phyloP scores from a whole-genome alignment of 2,113 vertebrate genomes.

The Triplophysa rosa region DNA sequence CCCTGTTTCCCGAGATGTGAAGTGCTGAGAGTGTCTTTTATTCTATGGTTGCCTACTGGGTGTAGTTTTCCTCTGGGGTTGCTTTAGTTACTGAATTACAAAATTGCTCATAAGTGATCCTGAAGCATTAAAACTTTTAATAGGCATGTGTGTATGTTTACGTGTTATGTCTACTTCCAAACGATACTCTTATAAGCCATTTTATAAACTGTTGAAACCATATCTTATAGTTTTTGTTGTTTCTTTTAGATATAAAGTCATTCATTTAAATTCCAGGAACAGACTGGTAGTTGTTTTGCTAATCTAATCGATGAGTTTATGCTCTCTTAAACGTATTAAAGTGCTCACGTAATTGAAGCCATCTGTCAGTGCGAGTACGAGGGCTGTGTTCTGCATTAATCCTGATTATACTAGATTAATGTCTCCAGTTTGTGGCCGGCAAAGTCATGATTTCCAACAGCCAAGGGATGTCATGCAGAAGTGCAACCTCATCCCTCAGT shows the following conservation, averaged over 20 bases:
- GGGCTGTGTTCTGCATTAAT: constrained; percentile 54
- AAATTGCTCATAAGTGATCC: constrained; percentile 16
- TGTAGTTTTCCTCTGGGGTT: constrained; percentile 28
- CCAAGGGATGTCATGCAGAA: constrained; percentile 10
- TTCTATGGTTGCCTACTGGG: background rate
- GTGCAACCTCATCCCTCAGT: background rate
- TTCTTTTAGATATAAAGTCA: background rate
- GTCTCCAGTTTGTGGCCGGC: background rate
- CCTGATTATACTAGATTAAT: constrained; percentile 47
- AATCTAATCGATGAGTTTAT: constrained; percentile 53
- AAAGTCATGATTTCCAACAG: constrained; percentile 24
- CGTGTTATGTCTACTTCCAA: background rate
- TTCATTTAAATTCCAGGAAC: constrained; percentile 37
- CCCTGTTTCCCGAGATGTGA: constrained; percentile 22
- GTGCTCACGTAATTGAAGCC: constrained; percentile 53
- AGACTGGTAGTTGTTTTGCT: constrained; percentile 42
- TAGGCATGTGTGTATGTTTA: constrained; percentile 6
- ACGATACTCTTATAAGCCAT: background rate
- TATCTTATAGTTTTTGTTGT: background rate
- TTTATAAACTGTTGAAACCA: background rate
- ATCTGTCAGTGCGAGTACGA: constrained; percentile 48
- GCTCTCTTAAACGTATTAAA: constrained; percentile 56
- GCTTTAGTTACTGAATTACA: constrained; percentile 28
- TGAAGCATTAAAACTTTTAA: background rate
- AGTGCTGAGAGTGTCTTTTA: constrained; percentile 37